Base-by-base conservation (phyloP, 2,888 invertebrate genomes). In the Oscheius sp. region DNA sequence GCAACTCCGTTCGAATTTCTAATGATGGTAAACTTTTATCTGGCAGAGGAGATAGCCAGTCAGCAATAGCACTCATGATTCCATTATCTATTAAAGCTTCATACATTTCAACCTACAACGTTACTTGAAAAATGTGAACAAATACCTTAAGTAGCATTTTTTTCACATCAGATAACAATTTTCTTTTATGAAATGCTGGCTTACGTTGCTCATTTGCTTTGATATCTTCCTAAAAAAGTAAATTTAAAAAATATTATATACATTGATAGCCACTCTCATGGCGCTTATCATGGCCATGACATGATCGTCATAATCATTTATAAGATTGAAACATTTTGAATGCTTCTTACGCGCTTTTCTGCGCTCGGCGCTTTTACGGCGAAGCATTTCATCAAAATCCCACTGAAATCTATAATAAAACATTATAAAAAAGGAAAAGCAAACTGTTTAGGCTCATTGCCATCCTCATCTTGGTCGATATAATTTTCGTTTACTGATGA, bases 21-120 rank as follows among this genome's bases (percentile, higher is more conserved):
- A 96, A 89, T 73, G 96, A 94, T 0, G 98, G 97, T 86, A 99
- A 90, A 78, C 95, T 94, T 79, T 95, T 91, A 88, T 96, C 96
- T 36, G 97, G 97, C 90, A 98, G 91, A 0, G 98, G 98, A 14
- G 97, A 95, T 64, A 98, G 89, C 98, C 98, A 98, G 88, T 97
- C 97, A n/a, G 88, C 87, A 59, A 89, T 84, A 22, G 87, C 88
- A 70, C 84, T 80, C 47, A 89, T 84, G 64, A 89, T 86, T 9
- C 95, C 95, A 87, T 95, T 94, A 87, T 98, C 98, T 64, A 98
- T 90, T 88, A 98, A 95, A 0, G 96, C 94, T 74, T 94, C 90
- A 87, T 95, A 94, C 78, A 97, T 89, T 89, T 97, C 96, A 84
- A 87, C 81, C 77, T 88, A 45, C 22, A 70, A 61, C 1, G 22